Evolutionary conservation across 53 echinoderm and acorn worm genomes (phyloP), one percentile per base, ranked within the genome.

Genomic region (Actinopyga echinites): DNA sequence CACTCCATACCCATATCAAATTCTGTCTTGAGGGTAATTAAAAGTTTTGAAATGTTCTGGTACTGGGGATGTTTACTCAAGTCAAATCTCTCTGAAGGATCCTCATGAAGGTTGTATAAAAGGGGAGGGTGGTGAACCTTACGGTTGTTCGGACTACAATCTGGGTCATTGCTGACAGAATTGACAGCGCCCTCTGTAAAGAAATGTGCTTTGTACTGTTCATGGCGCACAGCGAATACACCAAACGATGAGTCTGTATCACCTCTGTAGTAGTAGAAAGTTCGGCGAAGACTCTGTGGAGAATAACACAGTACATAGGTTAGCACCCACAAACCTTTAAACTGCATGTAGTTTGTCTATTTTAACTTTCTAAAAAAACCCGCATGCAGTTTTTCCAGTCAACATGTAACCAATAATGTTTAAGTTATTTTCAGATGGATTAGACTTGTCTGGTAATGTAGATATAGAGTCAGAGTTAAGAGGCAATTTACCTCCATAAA

Each of bases 121-220:
- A 97, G 88, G 9, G 97, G 97, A 40, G 90, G 94, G 23, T 88
- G 57, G 45, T 93, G 92, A 30, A 44, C 36, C 9, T 83, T 90
- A 20, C 80, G 75, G 1, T 78, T 84, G 13, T 83, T 74, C 0
- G 90, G 91, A 6, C 87, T 56, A 84, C 97, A 97, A 82, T 97
- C 97, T 13, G 61, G 67, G 83, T 97, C 97, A 11, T 79, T 71
- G 22, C 83, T 43, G 5, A 74, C 73, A 0, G 92, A 94, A 32
- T 86, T 88, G 1, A 23, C 78, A 23, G 54, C 81, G 7, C 97
- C 97, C 33, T 88, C 67, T 8, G 97, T 97, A 92, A 86, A 92
- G 86, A 59, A 97, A 75, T 97, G 97, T 13, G 94, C 97, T 71
- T 97, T 97, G 88, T 88, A 97, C 80, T 97, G 94, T 79, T 84